Percentiles rank a stretch among this genome's conserved stretches.
Evolutionary conservation across 2,113 vertebrate genomes (phyloP).

Genomic region (Nyctibius bracteatus): DNA sequence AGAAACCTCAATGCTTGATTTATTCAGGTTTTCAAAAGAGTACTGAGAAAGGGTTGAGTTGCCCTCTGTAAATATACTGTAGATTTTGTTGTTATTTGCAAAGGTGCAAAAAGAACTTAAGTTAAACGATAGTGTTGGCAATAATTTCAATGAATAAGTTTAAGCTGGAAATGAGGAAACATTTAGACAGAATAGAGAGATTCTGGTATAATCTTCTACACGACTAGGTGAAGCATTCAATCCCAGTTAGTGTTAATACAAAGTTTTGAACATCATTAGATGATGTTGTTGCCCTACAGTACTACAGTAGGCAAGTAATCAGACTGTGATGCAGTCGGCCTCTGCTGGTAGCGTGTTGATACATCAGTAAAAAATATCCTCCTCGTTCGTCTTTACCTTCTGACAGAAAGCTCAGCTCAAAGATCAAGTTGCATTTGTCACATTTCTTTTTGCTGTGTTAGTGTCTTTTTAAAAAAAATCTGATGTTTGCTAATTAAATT

Average conservation of each 20-base stretch:
- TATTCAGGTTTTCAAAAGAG: not conserved
- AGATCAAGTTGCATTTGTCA: not conserved
- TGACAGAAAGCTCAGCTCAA: not conserved
- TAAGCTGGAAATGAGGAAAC: not conserved
- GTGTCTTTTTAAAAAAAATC: not conserved
- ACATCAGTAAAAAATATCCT: not conserved
- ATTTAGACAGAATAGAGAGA: not conserved
- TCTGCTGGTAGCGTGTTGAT: not conserved
- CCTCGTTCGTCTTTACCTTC: not conserved
- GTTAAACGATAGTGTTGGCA: not conserved
- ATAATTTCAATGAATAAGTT: not conserved
- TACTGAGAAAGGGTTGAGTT: not conserved
- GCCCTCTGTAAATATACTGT: not conserved
- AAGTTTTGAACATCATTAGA: not conserved
- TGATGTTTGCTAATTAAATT: not conserved
- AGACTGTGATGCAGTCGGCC: not conserved
- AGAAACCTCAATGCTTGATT: not conserved
- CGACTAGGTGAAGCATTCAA: not conserved
- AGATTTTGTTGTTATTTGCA: not conserved
- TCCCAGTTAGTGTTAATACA: not conserved
- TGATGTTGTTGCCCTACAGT: not conserved
- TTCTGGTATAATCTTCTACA: not conserved
- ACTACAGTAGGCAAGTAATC: not conserved
- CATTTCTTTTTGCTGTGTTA: not conserved
- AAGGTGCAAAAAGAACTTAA: not conserved